Evolutionary conservation across 1,140 invertebrate species (phyloP), one percentile per base, ranked within the genome.

Genomic region (Orius insidiosus): DNA sequence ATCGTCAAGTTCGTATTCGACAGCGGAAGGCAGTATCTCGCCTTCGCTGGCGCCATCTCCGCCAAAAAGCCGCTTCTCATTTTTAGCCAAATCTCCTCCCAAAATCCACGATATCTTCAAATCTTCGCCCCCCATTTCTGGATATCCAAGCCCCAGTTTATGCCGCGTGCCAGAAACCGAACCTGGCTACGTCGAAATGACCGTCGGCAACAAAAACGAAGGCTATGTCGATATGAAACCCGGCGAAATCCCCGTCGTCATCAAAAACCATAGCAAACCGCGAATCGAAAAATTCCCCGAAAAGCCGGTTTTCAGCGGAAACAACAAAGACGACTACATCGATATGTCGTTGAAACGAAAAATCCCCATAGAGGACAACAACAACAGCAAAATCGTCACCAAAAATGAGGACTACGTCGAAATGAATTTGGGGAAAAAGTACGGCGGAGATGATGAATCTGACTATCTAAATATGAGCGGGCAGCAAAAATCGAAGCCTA

Each of bases 361-460:
- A 9, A 43, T 43, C 41, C 41, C 41, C 10, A 45, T 45, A 6
- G 54, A 55, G 38, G 54, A 54, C 33, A 55, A 55, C 40, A 57
- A 54, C 24, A 51, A 46, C 37, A 65, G 61, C 57, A 51, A 59
- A 51, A 11, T 60, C 50, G 13, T 59, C 58, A 4, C 56, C 68
- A 15, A 61, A 65, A 53, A 59, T 1, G 72, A 74, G 14, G 71
- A 71, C 31, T 76, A 76, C 52, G 69, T 76, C 1, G 71, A 75
- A 48, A 77, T 76, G 73, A 59, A 52, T 47, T 56, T 45, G 52
- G 56, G 45, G 47, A 57, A 52, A 49, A 43, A n/a, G 49, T 52
- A 16, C 52, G 56, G 50, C 51, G 56, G 32, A 52, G 52, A 15
- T 40, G 47, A 5, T 42, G 47, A 37, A 40, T 30, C 31, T 11